Conservation (phyloP, 2,888 invertebrate species). For the Pyralis farinalis region DNA sequence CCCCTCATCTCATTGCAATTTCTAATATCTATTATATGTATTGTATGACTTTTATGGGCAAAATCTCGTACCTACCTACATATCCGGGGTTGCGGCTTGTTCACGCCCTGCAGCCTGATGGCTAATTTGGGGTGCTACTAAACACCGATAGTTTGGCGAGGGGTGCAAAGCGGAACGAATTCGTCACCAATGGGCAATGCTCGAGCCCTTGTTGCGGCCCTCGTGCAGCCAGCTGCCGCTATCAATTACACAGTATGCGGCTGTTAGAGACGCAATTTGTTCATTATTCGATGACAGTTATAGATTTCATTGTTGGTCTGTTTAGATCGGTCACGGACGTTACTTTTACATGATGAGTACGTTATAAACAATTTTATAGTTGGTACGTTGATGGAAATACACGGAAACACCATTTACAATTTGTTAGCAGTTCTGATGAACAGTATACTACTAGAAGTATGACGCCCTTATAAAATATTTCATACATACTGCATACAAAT, state of each 20-base stretch:
- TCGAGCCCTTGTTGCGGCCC: conserved; percentile 30
- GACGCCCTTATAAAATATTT: no score
- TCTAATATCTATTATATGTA: no score
- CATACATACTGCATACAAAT: no score
- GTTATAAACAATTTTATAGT: no score
- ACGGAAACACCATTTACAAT: no score
- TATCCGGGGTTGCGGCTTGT: conserved; percentile 28
- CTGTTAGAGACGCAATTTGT: conserved; percentile 68
- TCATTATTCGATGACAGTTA: conserved; percentile 71
- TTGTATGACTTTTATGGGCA: no score
- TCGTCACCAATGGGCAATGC: conserved; percentile 60
- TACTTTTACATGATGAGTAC: no score
- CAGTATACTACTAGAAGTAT: no score
- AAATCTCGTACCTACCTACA: neutral
- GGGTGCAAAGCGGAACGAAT: conserved; percentile 62
- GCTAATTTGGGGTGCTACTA: conserved; percentile 45
- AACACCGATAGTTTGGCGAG: conserved; percentile 32
- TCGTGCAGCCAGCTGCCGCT: conserved; percentile 53
- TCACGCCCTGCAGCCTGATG: conserved; percentile 47
- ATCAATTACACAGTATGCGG: conserved; percentile 72
- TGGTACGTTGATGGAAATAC: no score
- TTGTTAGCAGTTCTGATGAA: no score
- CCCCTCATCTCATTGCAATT: no score
- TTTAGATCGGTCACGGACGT: conserved; percentile 19
- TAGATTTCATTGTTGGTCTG: conserved; percentile 46